Conservation (phyloP, 92 coral and sea anemone genomes). For the Micromussa lordhowensis region DNA sequence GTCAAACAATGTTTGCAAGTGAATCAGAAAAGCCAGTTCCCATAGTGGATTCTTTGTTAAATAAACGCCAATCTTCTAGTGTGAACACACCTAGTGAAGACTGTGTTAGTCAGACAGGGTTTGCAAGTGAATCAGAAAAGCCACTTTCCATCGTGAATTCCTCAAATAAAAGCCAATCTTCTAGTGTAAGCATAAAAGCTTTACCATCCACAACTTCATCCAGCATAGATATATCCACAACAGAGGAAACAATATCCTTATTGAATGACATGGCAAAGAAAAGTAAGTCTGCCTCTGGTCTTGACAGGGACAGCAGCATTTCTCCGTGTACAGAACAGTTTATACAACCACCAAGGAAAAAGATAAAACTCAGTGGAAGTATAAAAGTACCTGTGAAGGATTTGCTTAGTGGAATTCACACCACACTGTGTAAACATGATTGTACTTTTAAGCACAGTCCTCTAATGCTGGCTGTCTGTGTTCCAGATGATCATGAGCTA, state of each 20-base stretch:
- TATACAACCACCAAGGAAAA: slow-evolving; percentile 21
- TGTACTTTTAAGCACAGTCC: slow-evolving; percentile 17
- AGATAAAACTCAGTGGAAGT: slow-evolving; percentile 9
- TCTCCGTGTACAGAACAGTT: not conserved
- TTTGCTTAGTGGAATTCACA: slow-evolving; percentile 7
- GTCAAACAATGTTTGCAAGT: not conserved
- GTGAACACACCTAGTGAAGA: not conserved
- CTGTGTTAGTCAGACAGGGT: not conserved
- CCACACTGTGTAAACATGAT: not conserved
- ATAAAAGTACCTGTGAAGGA: slow-evolving; percentile 1
- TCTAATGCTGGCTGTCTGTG: slow-evolving; percentile 20
- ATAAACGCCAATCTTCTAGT: not conserved
- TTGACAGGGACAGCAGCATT: not conserved
- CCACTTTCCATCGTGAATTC: not conserved
- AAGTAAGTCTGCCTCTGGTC: not conserved
- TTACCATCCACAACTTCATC: not conserved
- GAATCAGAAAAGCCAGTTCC: not conserved
- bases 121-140: not conserved
- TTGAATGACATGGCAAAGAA: not conserved
- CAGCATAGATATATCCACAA: not conserved
- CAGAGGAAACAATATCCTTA: not conserved
- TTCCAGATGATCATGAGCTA: not conserved
- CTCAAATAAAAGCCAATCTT: not conserved
- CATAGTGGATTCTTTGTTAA: not conserved
- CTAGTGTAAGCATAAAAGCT: not conserved